These are phyloP conservation scores for Dryobota labecula DNA, from an alignment of 2,888 invertebrate species.

Conservation along the genomic window DNA sequence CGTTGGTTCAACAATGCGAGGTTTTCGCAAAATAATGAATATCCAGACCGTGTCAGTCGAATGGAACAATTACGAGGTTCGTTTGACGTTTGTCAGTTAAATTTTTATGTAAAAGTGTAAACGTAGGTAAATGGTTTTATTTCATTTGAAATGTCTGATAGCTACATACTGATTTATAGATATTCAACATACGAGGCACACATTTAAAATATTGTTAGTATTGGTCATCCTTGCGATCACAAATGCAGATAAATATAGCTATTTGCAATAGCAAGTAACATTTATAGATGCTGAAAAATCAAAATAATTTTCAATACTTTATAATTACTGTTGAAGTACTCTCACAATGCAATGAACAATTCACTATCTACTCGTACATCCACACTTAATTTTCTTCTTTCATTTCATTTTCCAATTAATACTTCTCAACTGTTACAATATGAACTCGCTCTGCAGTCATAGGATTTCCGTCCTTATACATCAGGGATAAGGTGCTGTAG, in stretches of 20 bases:
- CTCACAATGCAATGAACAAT: slow-evolving; percentile 33
- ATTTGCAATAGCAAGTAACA: neutral
- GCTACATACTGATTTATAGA: neutral
- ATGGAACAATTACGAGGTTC: slow-evolving; percentile 60
- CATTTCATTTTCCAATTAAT: slow-evolving; percentile 54
- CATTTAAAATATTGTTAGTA: neutral
- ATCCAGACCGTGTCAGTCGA: slow-evolving; percentile 47
- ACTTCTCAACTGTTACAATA: slow-evolving; percentile 41
- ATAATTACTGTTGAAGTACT: slow-evolving; percentile 15
- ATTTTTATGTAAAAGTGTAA: slow-evolving; percentile 29
- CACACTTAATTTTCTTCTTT: slow-evolving; percentile 44
- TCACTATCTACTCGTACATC: slow-evolving; percentile 36
- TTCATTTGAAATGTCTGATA: slow-evolving; percentile 18
- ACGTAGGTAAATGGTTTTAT: neutral
- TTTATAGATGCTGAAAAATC: neutral
- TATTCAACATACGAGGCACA: neutral
- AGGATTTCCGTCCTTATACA: slow-evolving; percentile 34
- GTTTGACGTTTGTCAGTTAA: slow-evolving; percentile 44
- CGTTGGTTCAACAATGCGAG: slow-evolving; percentile 64
- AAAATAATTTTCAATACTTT: neutral
- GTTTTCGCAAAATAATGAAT: slow-evolving; percentile 71
- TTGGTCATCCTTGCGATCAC: neutral
- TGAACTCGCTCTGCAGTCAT: slow-evolving; percentile 6
- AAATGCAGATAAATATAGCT: neutral
- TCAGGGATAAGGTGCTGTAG: slow-evolving; percentile 26